Conservation (phyloP, 2,113 vertebrate species). For the Gymnocephalus cernua region DNA sequence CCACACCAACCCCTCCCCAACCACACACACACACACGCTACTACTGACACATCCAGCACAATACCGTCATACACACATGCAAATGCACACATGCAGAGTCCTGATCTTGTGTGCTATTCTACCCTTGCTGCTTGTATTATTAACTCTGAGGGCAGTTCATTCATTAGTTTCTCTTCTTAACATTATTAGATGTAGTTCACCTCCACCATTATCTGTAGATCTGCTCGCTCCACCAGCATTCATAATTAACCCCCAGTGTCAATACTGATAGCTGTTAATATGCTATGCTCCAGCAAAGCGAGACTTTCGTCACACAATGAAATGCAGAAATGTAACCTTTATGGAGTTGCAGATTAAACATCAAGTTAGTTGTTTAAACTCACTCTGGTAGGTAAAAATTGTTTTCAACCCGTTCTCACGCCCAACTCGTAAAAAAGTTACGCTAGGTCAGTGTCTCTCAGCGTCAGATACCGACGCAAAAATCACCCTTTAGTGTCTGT, state of each 20-base stretch:
- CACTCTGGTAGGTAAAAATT: not conserved
- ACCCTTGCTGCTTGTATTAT: constrained; percentile 39
- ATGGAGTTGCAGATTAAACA: not conserved
- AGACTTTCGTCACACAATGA: constrained; percentile 3
- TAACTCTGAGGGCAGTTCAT: constrained; percentile 20
- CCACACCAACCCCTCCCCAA: not conserved
- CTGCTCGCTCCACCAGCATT: constrained; percentile 22
- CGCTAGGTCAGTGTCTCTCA: too few species aligned
- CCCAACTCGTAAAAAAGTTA: too few species aligned
- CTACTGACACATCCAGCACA: not conserved
- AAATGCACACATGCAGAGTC: not conserved
- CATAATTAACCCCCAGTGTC: constrained; percentile 36
- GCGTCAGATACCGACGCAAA: too few species aligned
- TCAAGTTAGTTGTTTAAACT: not conserved
- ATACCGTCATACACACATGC: not conserved
- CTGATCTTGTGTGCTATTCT: constrained; percentile 14
- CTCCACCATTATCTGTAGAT: constrained; percentile 38
- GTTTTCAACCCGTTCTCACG: not conserved
- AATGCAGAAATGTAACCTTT: not conserved
- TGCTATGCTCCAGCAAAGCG: not conserved
- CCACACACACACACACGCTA: not conserved
- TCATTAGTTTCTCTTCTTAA: constrained; percentile 43
- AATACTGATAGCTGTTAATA: constrained; percentile 25
- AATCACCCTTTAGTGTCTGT: too few species aligned
- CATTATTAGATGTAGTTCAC: constrained; percentile 46